phyloP scores from a whole-genome alignment of 1,140 invertebrate genomes.

The Delia radicum region DNA sequence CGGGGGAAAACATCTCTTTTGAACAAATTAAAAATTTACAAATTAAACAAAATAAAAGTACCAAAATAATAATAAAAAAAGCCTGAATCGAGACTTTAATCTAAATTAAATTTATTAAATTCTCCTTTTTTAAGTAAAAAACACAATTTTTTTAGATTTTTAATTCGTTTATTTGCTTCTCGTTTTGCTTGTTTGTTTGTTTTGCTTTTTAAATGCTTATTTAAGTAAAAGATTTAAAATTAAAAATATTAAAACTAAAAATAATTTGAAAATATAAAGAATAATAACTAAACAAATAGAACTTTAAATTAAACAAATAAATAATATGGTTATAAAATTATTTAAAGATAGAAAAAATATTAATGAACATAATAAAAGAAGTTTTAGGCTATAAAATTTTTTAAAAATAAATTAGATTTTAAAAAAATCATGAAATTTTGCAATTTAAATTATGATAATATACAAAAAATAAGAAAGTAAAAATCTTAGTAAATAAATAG shows the following conservation, averaged over 20 bases:
- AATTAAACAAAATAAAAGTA: too few species aligned
- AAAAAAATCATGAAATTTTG: neutral
- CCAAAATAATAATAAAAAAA: too few species aligned
- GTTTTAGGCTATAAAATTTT: too few species aligned
- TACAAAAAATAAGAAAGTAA: neutral
- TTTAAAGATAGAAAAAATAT: neutral
- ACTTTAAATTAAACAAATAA: neutral
- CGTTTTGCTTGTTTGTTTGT: conserved; percentile 19
- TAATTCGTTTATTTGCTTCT: conserved; percentile 13
- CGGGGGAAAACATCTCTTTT: too few species aligned
- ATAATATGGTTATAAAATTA: neutral
- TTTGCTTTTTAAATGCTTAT: conserved; percentile 23
- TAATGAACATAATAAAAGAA: neutral
- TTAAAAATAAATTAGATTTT: neutral
- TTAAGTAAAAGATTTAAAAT: neutral
- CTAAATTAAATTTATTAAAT: too few species aligned
- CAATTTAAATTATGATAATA: neutral
- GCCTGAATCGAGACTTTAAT: too few species aligned
- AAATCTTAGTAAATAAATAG: neutral
- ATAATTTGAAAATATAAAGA: neutral
- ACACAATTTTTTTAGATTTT: conserved; percentile 1
- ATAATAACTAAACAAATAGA: neutral
- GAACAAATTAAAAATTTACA: too few species aligned
- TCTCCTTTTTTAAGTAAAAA: neutral
- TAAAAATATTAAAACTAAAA: neutral